A percentile compares a stretch with the other conserved stretches of the same genome.
These are phyloP conservation scores for Erynnis tages DNA, from an alignment of 2,888 invertebrate genomes.

Conservation along the genomic window DNA sequence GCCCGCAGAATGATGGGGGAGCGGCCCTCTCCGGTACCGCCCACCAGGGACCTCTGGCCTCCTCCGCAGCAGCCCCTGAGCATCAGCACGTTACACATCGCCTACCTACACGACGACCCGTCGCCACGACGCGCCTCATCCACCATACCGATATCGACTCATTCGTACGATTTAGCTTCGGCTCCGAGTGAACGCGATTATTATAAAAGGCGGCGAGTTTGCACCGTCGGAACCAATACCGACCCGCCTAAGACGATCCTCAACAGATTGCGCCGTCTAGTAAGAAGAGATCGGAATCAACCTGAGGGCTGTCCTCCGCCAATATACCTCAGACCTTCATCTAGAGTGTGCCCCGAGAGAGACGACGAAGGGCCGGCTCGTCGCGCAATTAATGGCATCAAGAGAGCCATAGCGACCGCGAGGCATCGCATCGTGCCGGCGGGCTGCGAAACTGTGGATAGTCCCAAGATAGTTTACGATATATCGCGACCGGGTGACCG, in stretches of 20 bases:
- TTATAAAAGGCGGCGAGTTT: constrained; percentile 49
- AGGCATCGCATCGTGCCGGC: constrained; percentile 67
- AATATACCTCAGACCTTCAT: constrained; percentile 57
- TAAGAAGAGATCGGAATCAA: constrained; percentile 49
- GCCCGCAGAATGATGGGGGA: constrained; percentile 72
- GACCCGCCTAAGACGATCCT: constrained; percentile 61
- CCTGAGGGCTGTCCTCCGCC: constrained; percentile 48
- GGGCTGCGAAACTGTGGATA: constrained; percentile 58
- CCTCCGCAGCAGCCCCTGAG: constrained; percentile 63
- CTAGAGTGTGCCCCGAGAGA: constrained; percentile 35
- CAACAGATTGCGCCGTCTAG: constrained; percentile 47
- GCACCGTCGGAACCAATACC: constrained; percentile 72
- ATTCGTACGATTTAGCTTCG: constrained; percentile 50
- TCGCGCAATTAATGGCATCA: constrained; percentile 60
- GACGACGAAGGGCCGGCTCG: constrained; percentile 59
- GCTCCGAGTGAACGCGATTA: constrained; percentile 45
- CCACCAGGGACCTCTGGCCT: constrained; percentile 67
- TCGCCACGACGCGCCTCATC: constrained; percentile 59
- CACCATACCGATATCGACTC: constrained; percentile 48
- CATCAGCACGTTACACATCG: constrained; percentile 72
- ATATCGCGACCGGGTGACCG: constrained; percentile 69
- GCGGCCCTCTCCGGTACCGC: constrained; percentile 69
- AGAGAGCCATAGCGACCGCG: constrained; percentile 61
- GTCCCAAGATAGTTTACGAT: constrained; percentile 72
- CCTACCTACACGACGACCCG: constrained; percentile 64